Conservation (phyloP, 2,797 vertebrate genomes). For the Todus mexicanus region DNA sequence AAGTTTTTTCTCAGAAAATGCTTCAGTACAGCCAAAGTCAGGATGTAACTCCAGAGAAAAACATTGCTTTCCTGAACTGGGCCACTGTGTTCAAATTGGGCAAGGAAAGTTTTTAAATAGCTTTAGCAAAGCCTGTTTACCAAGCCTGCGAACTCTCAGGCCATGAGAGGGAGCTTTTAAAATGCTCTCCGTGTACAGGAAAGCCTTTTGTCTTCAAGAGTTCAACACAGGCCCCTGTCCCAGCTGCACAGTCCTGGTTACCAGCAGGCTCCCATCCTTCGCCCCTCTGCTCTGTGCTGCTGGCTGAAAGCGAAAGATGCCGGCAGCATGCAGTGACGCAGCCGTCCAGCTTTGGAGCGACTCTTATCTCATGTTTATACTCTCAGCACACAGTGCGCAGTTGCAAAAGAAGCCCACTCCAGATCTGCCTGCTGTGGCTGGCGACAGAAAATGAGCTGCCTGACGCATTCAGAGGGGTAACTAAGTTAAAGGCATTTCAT, state of each 20-base stretch:
- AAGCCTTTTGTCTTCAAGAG: not conserved
- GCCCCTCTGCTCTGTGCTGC: not conserved
- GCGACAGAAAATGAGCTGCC: not conserved
- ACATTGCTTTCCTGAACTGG: not conserved
- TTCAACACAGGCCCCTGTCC: not conserved
- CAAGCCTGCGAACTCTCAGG: not conserved
- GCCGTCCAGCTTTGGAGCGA: fast-evolving
- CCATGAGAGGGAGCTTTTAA: not conserved
- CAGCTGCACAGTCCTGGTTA: fast-evolving
- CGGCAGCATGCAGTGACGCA: fast-evolving
- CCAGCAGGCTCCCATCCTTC: not conserved
- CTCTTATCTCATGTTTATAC: not conserved
- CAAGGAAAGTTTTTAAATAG: not conserved
- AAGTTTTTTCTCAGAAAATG: not conserved
- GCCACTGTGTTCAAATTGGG: not conserved
- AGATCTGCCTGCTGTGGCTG: not conserved
- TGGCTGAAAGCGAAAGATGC: not conserved
- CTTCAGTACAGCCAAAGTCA: not conserved
- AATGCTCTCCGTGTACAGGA: not conserved
- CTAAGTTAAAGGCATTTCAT: not conserved
- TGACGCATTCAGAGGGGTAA: fast-evolving
- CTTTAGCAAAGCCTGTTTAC: not conserved
- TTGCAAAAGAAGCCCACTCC: not conserved
- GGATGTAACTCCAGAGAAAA: not conserved
- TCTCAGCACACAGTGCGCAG: not conserved